phyloP scores from a whole-genome alignment of 2,888 invertebrate genomes.

The Anoplius nigerrimus region DNA sequence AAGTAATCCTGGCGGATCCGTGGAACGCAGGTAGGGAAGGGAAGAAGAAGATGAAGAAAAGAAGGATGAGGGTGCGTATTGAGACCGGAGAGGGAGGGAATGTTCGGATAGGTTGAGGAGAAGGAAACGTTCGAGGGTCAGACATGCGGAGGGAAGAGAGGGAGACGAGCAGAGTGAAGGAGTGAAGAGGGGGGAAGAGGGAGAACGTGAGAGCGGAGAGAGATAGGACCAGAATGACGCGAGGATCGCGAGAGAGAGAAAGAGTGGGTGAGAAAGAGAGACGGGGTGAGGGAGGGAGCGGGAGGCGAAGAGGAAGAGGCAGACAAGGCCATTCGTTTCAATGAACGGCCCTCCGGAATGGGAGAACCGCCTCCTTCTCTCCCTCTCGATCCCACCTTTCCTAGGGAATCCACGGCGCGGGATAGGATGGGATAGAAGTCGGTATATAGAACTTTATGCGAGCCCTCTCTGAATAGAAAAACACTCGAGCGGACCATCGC shows the following conservation, averaged over 20 bases:
- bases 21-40: conserved; percentile 36
- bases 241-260: conserved; percentile 16
- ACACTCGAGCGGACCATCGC: conserved; percentile 67
- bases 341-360: conserved; percentile 66
- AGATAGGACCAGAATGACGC: conserved; percentile 11
- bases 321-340: conserved; percentile 71
- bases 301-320: conserved; percentile 42
- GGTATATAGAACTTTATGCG: conserved; percentile 68
- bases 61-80: no score
- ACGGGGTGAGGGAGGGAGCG: conserved; percentile 27
- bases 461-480: conserved; percentile 69
- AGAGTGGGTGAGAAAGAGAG: conserved; percentile 18
- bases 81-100: conserved; percentile 13
- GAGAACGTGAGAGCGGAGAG: conserved; percentile 3
- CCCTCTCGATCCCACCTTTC: conserved; percentile 42
- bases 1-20: conserved; percentile 65
- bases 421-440: conserved; percentile 57
- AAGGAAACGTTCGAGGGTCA: conserved; percentile 3
- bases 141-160: not conserved
- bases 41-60: not conserved
- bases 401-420: conserved; percentile 54
- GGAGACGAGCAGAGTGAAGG: conserved; percentile 10
- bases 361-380: conserved; percentile 49
- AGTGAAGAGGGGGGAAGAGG: conserved; percentile 10
- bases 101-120: conserved; percentile 11